Percentiles rank a stretch among this genome's conserved stretches.
Conservation (phyloP, 2,797 vertebrate genomes). For the Protonibea diacanthus region DNA sequence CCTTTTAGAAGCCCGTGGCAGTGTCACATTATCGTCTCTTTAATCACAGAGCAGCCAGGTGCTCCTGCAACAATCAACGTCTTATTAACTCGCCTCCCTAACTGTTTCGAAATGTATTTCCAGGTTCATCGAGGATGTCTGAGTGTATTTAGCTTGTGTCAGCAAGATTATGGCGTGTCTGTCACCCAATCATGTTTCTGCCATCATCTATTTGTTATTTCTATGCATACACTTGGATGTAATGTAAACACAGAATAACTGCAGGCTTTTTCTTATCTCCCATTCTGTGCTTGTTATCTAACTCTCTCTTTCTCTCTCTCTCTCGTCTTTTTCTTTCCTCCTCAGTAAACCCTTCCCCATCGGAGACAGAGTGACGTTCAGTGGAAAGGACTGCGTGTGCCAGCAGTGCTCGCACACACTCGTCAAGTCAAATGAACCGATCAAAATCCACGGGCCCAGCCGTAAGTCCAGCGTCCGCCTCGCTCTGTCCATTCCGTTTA, state of each 20-base stretch:
- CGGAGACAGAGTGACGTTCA: constrained; percentile 98
- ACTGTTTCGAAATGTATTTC: constrained; percentile 58
- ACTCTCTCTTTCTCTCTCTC: constrained; percentile 34
- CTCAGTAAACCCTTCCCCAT: constrained; percentile 97
- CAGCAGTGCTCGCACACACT: constrained; percentile 95
- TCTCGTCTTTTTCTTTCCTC: constrained; percentile 41
- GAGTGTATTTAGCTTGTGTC: constrained; percentile 54
- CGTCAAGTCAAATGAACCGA: constrained; percentile 92
- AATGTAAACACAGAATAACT: constrained; percentile 53
- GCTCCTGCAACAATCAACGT: constrained; percentile 56
- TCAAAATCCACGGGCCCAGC: constrained; percentile 98
- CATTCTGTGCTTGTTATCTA: constrained; percentile 37
- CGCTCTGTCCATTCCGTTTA: constrained; percentile 58
- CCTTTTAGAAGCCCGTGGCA: constrained; percentile 56
- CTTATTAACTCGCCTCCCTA: constrained; percentile 54
- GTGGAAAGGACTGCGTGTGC: constrained; percentile 97
- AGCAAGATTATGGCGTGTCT: constrained; percentile 48
- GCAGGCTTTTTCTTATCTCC: constrained; percentile 37
- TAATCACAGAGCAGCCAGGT: constrained; percentile 76
- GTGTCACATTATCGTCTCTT: constrained; percentile 64
- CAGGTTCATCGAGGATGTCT: constrained; percentile 51
- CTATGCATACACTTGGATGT: constrained; percentile 24
- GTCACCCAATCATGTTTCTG: constrained; percentile 53
- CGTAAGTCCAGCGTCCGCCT: constrained; percentile 84
- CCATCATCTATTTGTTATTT: constrained; percentile 53